phyloP scores from a whole-genome alignment of 2,797 vertebrate genomes.

The Otus scops region DNA sequence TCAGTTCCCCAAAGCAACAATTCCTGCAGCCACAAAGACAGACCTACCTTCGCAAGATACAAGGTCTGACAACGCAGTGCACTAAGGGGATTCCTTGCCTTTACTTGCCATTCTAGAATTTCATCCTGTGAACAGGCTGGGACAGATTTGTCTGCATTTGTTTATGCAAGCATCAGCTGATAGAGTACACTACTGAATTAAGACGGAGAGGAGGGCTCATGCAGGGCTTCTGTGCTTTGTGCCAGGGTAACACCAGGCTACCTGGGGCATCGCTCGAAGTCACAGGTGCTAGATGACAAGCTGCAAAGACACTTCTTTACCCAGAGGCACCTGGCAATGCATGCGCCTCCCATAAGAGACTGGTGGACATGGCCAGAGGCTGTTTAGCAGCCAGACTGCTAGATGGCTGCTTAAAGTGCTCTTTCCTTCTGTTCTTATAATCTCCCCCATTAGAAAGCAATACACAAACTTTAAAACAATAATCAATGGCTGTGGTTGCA shows the following conservation, averaged over 20 bases:
- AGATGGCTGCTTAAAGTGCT: neutral
- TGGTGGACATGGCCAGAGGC: neutral
- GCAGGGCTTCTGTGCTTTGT: neutral
- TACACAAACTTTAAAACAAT: neutral
- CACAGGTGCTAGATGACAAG: neutral
- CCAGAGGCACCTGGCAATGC: neutral
- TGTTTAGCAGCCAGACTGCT: neutral
- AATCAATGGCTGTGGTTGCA: constrained; percentile 11
- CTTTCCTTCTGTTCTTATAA: neutral
- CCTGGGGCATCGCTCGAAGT: neutral
- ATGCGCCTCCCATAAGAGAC: neutral
- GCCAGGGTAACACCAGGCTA: neutral
- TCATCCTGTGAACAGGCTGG: neutral
- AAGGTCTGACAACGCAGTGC: neutral
- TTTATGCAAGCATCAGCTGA: neutral
- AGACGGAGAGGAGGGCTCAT: neutral
- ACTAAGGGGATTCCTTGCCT: neutral
- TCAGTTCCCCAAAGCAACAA: neutral
- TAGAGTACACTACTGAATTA: neutral
- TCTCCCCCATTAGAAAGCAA: neutral
- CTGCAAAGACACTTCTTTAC: neutral
- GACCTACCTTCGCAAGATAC: neutral
- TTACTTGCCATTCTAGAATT: accelerated
- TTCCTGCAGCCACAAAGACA: neutral
- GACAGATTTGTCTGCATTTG: neutral